Base-by-base conservation (phyloP, 2,888 invertebrate genomes). In the Nineta flava region DNA sequence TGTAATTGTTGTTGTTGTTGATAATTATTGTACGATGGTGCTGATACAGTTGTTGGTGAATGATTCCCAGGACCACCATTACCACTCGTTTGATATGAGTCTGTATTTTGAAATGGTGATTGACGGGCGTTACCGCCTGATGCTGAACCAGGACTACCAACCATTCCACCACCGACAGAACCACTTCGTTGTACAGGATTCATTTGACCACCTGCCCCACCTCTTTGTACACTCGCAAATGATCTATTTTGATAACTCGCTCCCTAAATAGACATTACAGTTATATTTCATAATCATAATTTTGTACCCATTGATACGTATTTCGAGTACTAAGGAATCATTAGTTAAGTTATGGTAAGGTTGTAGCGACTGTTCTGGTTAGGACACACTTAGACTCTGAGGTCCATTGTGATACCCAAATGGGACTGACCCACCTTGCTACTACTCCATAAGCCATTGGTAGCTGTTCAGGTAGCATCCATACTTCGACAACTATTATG, bases 71-170 rank as follows among this genome's bases (percentile, higher is more conserved):
- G 35, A 12, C 26, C 15, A 58, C 69, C 69, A 58, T 71, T 74
- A 26, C 26, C 26, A 75, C 16, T n/a, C 26, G 35, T 47, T 38
- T 47, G 47, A 26, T 35, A 44, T n/a, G 42, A 41, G 10, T 35
- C 49, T 9, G 44, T 26, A 26, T 35, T 34, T 58, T 69, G 69
- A 58, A 71, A 75, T 21, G 75, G 72, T 42, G 74, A 73, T 59
- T 75, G 76, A 56, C 75, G 67, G 48, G 73, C 69, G 55, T 70
- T 67, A 26, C 26, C 26, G 54, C 69, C 66, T 53, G 69, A 65
- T 51, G 65, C 69, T 52, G 73, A 69, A 38, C 70, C 69, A 46
- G 72, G 70, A 63, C 73, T 74, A 52, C 71, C 70, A 45, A 73
- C 70, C 47, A 73, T 62, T 26, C 71, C 66, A 26, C 26, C 26